These are phyloP conservation scores for Bolinopsis microptera DNA, from an alignment of 37 sponge, comb jelly and placozoan genomes.

Conservation along the genomic window DNA sequence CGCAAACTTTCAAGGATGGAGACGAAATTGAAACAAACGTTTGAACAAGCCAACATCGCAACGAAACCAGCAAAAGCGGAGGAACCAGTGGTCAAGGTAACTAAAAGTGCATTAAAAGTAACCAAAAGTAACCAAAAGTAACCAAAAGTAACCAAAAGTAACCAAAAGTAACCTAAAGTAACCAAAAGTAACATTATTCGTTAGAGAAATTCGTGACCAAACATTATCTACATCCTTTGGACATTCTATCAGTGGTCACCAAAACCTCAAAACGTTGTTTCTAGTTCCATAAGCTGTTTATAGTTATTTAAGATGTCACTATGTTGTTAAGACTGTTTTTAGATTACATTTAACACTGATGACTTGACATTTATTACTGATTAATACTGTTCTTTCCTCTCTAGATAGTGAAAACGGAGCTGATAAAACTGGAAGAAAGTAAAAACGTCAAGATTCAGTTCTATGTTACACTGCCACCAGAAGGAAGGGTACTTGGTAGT, in stretches of 20 bases:
- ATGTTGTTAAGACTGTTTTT: too few species aligned
- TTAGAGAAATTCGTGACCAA: too few species aligned
- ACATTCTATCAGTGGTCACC: too few species aligned
- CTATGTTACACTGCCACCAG: conserved; percentile 50
- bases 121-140: neutral
- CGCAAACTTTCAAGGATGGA: too few species aligned
- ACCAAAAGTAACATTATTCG: neutral
- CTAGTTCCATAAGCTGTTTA: too few species aligned
- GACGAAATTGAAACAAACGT: conserved; percentile 1
- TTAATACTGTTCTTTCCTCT: too few species aligned
- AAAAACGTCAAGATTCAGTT: conserved; percentile 1
- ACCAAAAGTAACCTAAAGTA: too few species aligned
- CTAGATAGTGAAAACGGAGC: conserved; percentile 21
- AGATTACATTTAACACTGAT: too few species aligned
- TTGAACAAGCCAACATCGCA: neutral
- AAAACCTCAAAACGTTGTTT: too few species aligned
- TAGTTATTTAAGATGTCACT: too few species aligned
- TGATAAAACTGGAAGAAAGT: conserved; percentile 18
- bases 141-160: neutral
- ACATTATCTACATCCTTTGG: too few species aligned
- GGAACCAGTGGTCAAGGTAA: conserved; percentile 48
- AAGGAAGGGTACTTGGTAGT: neutral
- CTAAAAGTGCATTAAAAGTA: neutral
- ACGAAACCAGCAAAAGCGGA: neutral
- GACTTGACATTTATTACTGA: too few species aligned